A percentile compares a stretch with the other conserved stretches of the same genome.
Evolutionary conservation across 2,888 invertebrate genomes (phyloP).

Genomic region (Oithona nana): DNA sequence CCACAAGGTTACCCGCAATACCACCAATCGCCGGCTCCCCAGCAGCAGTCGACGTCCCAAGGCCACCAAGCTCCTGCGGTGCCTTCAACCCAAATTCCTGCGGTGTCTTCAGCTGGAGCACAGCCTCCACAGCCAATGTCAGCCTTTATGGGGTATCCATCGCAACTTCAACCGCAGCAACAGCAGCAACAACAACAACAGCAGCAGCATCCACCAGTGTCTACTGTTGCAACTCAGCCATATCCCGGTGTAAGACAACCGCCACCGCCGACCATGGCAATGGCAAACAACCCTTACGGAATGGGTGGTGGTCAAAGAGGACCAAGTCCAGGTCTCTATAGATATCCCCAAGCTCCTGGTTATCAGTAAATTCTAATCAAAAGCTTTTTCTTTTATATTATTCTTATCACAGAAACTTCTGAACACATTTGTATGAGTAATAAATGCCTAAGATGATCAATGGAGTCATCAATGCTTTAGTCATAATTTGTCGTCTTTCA

Average conservation of each 20-base stretch:
- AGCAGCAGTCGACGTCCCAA: no score
- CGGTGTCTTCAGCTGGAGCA: conserved; percentile 16
- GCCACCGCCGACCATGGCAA: neutral
- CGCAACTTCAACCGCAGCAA: conserved; percentile 16
- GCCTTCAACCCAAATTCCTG: conserved; percentile 3
- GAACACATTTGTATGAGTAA: no score
- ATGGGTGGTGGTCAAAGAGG: neutral
- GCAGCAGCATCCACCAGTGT: conserved; percentile 11
- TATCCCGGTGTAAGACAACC: neutral
- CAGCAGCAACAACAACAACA: conserved; percentile 19
- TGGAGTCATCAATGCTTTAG: no score
- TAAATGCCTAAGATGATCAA: no score
- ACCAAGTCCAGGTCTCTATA: neutral
- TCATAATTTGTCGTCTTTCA: no score
- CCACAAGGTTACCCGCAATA: conserved; percentile 15
- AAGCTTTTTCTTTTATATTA: no score
- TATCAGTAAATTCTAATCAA: no score
- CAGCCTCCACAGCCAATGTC: conserved; percentile 17
- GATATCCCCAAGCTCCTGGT: no score
- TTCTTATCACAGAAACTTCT: no score
- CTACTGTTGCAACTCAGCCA: neutral
- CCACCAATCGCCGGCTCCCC: conserved; percentile 10
- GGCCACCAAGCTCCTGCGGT: no score
- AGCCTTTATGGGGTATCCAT: neutral
- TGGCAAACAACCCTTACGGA: neutral